Base-by-base conservation (phyloP, 1,140 invertebrate species). In the Macrocentrus cingulum region DNA sequence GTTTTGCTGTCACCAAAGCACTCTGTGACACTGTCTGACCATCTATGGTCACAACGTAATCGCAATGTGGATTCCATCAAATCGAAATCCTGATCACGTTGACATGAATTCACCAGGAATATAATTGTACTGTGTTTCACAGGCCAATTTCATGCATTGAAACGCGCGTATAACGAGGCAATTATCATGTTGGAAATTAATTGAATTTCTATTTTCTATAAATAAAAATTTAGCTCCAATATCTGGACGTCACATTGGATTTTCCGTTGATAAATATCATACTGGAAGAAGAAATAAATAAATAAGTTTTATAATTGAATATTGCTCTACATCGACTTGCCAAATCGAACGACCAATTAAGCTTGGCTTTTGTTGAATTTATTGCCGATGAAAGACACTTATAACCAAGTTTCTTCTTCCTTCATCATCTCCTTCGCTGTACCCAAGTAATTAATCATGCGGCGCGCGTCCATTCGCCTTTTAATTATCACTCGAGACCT, bases 401-500 rank as follows among this genome's bases (percentile, higher is more conserved):
- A 23, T 22, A 20, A 22, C 18, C 18, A 9, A 9, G 20, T 46
- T 46, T 46, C 44, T 46, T 46, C 18, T 46, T 46, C 20, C 44
- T 6, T 22, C 44, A n/a, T n/a, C n/a, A 20, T 22, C 18, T 44
- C 15, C 8, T 20, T 44, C 15, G 19, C 20, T 22, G 29, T 51
- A 51, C 29, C 32, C 32, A 19, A 29, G 63, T 61, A n/a, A 70
- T 66, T 71, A 70, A 68, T 68, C 58, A 69, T 70, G 60, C 64
- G 60, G 54, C 36, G 60, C 66, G 65, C 66, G 71, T 69, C 62
- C 64, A 56, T 71, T 68, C 63, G 60, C 59, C 57, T 69, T 75
- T 73, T 73, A 74, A 73, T 75, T 71, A 72, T 70, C 69, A 66
- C 66, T 68, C 60, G 63, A 37, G 13, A n/a, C n/a, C n/a, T n/a